phyloP scores from a whole-genome alignment of 1,140 invertebrate genomes.

The Archivesica marissinica region DNA sequence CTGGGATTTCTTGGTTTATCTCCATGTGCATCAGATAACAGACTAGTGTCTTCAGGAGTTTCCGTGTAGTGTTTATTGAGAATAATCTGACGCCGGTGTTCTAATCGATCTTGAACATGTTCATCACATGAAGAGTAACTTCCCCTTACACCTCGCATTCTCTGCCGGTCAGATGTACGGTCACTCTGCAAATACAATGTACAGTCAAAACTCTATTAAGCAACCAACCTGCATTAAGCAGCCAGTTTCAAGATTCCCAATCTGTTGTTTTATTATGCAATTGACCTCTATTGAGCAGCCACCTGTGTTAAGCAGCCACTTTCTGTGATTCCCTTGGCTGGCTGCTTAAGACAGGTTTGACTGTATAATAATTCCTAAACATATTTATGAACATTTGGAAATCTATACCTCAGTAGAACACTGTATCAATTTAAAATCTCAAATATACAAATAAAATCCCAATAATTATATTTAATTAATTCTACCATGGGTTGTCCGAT shows the following conservation, averaged over 20 bases:
- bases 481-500: too few species aligned
- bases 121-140: neutral
- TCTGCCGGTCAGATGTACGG: neutral
- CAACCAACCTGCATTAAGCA: too few species aligned
- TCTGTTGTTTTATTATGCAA: neutral
- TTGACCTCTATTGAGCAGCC: neutral
- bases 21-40: neutral
- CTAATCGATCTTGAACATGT: neutral
- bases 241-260: too few species aligned
- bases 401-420: too few species aligned
- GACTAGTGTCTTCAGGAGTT: neutral
- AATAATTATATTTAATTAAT: too few species aligned
- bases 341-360: neutral
- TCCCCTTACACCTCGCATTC: constrained; percentile 7
- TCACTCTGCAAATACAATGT: too few species aligned
- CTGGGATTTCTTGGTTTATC: neutral
- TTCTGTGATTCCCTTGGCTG: neutral
- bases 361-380: neutral
- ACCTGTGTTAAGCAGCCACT: too few species aligned
- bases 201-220: too few species aligned
- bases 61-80: neutral
- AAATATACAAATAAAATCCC: too few species aligned
- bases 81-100: neutral
- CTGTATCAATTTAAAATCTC: too few species aligned
- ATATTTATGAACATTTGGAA: too few species aligned